Conservation (phyloP, 1,140 invertebrate genomes). For the Bombus waltoni region DNA sequence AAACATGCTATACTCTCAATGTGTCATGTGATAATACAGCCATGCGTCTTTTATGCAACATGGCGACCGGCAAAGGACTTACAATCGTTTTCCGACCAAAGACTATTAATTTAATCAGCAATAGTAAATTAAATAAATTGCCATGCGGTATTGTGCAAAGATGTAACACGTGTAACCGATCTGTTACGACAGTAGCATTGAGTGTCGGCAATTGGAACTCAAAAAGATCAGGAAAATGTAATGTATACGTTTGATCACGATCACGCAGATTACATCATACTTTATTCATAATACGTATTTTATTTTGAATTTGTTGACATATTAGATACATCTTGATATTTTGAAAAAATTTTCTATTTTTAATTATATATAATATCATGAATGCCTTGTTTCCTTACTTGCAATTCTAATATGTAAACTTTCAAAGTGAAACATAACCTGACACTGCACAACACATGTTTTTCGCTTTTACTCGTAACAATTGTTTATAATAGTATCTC, state of each 20-base stretch:
- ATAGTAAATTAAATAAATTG: conserved; percentile 73
- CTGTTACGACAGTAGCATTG: conserved; percentile 58
- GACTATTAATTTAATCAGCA: conserved; percentile 74
- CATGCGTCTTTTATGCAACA: conserved; percentile 78
- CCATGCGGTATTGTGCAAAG: conserved; percentile 56
- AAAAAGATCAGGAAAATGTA: conserved; percentile 73
- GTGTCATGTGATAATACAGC: conserved; percentile 31
- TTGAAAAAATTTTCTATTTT: neutral
- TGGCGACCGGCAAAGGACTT: conserved; percentile 80
- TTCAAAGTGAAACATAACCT: conserved; percentile 28
- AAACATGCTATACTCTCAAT: neutral
- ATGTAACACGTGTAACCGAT: conserved; percentile 69
- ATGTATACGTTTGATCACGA: conserved; percentile 51
- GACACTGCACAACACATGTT: neutral
- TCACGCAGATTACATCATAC: conserved; percentile 74
- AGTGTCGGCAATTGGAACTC: conserved; percentile 69
- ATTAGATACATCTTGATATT: neutral
- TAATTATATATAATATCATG: neutral
- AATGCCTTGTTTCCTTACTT: neutral
- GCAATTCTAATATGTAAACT: neutral
- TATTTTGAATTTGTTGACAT: neutral
- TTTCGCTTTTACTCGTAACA: neutral
- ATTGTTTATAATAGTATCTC: neutral
- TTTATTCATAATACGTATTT: neutral
- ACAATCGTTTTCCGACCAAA: conserved; percentile 75